Conservation (phyloP, 2,888 invertebrate species). For the Geophilus truncorum region DNA sequence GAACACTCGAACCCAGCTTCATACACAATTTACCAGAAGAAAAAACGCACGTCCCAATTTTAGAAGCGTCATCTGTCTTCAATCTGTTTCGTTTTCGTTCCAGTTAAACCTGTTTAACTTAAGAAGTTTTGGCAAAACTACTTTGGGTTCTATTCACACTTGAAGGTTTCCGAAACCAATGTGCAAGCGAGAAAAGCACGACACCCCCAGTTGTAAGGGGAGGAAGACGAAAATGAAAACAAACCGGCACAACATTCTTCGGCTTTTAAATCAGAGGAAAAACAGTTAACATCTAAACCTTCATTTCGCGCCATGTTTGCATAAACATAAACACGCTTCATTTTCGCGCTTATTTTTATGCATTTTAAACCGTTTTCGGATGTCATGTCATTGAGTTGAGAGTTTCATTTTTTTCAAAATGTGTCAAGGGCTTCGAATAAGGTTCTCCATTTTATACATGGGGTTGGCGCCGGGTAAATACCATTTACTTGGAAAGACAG, state of each 20-base stretch:
- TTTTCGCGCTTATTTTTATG: neutral
- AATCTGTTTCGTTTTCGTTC: neutral
- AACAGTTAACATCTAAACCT: neutral
- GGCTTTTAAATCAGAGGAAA: neutral
- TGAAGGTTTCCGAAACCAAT: neutral
- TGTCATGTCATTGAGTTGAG: neutral
- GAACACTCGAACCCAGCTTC: neutral
- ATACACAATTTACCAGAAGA: neutral
- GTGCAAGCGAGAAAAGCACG: neutral
- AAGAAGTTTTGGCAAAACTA: neutral
- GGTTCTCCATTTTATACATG: neutral
- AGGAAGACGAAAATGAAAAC: neutral
- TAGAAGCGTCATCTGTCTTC: neutral
- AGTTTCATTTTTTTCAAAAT: neutral
- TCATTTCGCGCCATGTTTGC: neutral
- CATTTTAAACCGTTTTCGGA: neutral
- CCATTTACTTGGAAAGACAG: neutral
- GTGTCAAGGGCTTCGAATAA: neutral
- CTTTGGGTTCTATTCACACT: neutral
- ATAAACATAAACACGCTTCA: neutral
- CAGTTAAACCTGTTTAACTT: conserved; percentile 5
- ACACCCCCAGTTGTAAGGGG: neutral
- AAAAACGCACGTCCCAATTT: neutral
- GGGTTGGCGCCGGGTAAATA: neutral
- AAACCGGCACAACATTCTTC: neutral